Evolutionary conservation across 2,888 invertebrate species (phyloP).

Genomic region (Mythimna lalbum): DNA sequence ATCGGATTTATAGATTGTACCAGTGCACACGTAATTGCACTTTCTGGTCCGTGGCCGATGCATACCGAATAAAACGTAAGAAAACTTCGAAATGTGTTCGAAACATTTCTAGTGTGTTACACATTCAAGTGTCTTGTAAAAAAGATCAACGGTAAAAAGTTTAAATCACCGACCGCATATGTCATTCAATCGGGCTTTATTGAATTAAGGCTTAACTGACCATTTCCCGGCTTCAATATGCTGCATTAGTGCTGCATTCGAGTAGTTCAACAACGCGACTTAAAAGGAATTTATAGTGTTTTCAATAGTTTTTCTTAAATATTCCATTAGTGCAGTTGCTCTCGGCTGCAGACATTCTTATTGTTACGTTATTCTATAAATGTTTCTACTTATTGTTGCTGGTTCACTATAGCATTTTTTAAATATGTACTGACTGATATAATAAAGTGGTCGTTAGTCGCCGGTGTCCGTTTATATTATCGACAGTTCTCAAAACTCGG

Average conservation of each 20-base stretch:
- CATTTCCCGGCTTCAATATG: constrained; percentile 66
- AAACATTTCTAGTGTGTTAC: not conserved
- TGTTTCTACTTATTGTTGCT: not conserved
- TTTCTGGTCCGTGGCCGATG: constrained; percentile 2
- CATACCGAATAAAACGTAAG: not conserved
- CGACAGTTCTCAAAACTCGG: constrained; percentile 69
- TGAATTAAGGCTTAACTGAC: constrained; percentile 74
- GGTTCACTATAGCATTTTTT: not conserved
- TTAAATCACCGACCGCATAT: constrained; percentile 35
- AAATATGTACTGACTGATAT: constrained; percentile 1
- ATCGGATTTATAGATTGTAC: constrained; percentile 46
- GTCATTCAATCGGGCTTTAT: constrained; percentile 62
- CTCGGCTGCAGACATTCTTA: not conserved
- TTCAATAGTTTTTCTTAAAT: not conserved
- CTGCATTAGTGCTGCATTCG: constrained; percentile 14
- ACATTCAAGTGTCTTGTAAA: not conserved
- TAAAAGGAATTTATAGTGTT: not conserved
- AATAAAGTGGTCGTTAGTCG: constrained; percentile 47
- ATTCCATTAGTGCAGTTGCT: not conserved
- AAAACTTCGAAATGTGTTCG: not conserved
- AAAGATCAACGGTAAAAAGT: constrained; percentile 15
- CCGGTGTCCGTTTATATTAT: constrained; percentile 68
- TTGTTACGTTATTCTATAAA: not conserved
- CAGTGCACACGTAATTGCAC: constrained; percentile 22
- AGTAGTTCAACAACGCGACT: not conserved